Base-by-base conservation (phyloP, 1,140 invertebrate genomes). In the Drosophila nigrodunni region DNA sequence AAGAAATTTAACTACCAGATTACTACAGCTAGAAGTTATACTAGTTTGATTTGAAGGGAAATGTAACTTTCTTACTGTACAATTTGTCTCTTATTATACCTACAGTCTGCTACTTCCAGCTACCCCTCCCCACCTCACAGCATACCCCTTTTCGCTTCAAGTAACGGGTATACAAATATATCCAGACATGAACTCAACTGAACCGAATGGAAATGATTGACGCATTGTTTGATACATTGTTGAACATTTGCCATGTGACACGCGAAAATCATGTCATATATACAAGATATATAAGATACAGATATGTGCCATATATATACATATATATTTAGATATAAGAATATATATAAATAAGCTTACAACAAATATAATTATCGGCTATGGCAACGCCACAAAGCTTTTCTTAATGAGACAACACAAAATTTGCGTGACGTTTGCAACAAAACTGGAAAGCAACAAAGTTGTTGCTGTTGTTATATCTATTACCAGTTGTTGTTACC, bases 371-470 rank as follows among this genome's bases (percentile, higher is more conserved):
- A 78, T 74, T 50, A 83, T 80, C 77, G 80, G 57, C 62, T 79
- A 77, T 77, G 61, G 73, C 64, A 82, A 70, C 76, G 72, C 50
- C 66, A 55, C 58, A 41, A 73, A 70, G 61, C 67, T 70, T 71
- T 78, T 61, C 69, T 67, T 88, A 87, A 87, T 88, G 83, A 88
- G 71, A n/a, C 83, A 82, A 88, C 83, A 87, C 80, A 79, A 62
- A 88, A 87, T 83, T 87, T 87, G 83, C 83, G 83, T 87, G 83
- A 70, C 44, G 73, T 50, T 66, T 72, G 68, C 64, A 67, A 64
- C 69, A 44, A 59, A 57, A 50, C 58, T 58, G 49, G 64, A 68
- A 43, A 43, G 57, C 77, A 66, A 73, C 57, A 57, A 65, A 62
- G 58, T 68, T 78, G 70, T 54, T 78, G 58, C 39, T 64, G 49